A percentile compares a stretch with the other conserved stretches of the same genome.
Conservation (phyloP, 2,888 invertebrate species). For the Emmelina monodactyla region DNA sequence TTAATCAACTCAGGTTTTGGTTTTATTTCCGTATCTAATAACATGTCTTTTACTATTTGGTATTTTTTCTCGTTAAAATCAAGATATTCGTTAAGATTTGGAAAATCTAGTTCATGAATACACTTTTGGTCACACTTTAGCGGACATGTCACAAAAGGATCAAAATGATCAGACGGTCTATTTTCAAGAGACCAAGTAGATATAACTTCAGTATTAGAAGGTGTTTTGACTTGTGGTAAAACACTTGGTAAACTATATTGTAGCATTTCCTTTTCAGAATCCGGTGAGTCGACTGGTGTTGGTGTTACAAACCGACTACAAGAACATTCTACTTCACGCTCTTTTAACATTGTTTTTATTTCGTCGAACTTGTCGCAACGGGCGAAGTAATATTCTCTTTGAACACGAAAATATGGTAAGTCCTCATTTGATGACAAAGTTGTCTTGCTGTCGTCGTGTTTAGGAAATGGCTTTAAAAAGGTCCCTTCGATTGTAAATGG, state of each 20-base stretch:
- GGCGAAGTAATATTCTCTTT: conserved; percentile 43
- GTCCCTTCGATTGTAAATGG: conserved; percentile 44
- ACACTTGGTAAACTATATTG: no score
- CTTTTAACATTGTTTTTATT: no score
- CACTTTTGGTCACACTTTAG: conserved; percentile 27
- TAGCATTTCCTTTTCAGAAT: no score
- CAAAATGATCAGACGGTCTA: conserved; percentile 29
- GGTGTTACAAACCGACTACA: no score
- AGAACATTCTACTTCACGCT: no score
- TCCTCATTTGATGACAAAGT: conserved; percentile 38
- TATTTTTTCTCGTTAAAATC: conserved; percentile 47
- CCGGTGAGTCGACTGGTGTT: no score
- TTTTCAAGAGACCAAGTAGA: conserved; percentile 29
- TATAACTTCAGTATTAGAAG: no score
- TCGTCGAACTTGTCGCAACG: conserved; percentile 47
- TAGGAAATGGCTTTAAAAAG: conserved; percentile 26
- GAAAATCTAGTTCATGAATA: conserved; percentile 26
- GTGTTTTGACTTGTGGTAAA: no score
- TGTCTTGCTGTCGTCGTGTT: conserved; percentile 39
- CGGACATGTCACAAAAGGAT: conserved; percentile 30
- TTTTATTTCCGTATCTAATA: conserved; percentile 9
- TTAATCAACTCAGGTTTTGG: no score
- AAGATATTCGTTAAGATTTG: conserved; percentile 30
- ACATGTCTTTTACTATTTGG: conserved; percentile 29
- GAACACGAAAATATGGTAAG: conserved; percentile 33